Base-by-base conservation (phyloP, 2,888 invertebrate species). In the Muschampia plurimacula region DNA sequence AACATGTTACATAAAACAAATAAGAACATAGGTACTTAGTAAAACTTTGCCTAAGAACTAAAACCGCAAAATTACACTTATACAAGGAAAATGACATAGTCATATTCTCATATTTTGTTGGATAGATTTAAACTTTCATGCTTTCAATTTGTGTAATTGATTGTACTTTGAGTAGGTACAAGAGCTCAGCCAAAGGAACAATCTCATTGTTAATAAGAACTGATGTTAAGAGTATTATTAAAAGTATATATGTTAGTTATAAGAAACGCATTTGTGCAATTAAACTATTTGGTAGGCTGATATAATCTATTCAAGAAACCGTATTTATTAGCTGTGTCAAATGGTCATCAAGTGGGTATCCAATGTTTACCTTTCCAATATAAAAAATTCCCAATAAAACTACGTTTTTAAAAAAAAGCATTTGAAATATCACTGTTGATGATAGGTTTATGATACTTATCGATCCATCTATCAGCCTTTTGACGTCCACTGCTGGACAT, bases 161-260 rank as follows among this genome's bases (percentile, higher is more conserved):
- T 36, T 36, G 39, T 62, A 39, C 28, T 62, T 39, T 8, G 9
- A 62, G 22, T 36, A 57, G 12, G 52, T 64, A 63, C 67, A 72
- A 67, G 66, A 77, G 76, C 76, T 69, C 71, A 77, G 79, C 80
- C 80, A 80, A 81, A 78, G 77, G 78, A 77, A 81, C 77, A 84
- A 86, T 86, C 86, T 86, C 86, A 86, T 79, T 75, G 64, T 77
- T 81, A 75, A 15, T 84, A 80, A 78, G 81, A 77, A 84, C 78
- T 77, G 79, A 80, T 78, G 52, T 49, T 68, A 68, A 15, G 36
- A 57, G 60, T 62, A 71, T 70, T 57, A 70, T 55, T 59, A 77
- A 79, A 39, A 49, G n/a, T 49, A 7, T n/a, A 13, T 60, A 71
- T 41, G 41, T 76, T 74, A 63, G 44, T 15, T 73, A 41, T 60